These are phyloP conservation scores for Mercenaria mercenaria DNA, from an alignment of 1,140 invertebrate species.

Conservation along the genomic window DNA sequence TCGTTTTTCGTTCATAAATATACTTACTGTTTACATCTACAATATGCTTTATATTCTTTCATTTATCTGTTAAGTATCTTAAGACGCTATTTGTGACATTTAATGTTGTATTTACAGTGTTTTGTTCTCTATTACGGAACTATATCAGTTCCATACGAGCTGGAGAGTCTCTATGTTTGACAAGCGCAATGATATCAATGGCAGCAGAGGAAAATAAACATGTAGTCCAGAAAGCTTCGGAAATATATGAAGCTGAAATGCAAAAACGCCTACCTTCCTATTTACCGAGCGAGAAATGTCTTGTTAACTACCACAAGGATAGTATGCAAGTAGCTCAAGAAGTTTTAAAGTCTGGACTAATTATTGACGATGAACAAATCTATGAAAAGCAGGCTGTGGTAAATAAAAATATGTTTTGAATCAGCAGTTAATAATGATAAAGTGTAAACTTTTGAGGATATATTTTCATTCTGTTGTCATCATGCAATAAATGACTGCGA, in stretches of 20 bases:
- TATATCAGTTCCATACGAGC: not conserved
- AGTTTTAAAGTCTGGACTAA: not conserved
- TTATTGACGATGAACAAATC: not conserved
- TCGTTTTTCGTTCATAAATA: not conserved
- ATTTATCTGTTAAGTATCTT: not conserved
- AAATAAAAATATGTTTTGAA: too few species aligned
- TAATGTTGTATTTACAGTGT: not conserved
- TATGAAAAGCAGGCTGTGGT: not conserved
- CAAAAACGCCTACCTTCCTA: not conserved
- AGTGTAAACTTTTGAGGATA: too few species aligned
- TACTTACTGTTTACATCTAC: not conserved
- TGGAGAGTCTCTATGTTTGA: not conserved
- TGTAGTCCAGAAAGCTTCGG: not conserved
- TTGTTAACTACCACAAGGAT: not conserved
- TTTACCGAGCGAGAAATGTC: not conserved
- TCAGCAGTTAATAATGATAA: too few species aligned
- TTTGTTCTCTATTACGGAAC: not conserved
- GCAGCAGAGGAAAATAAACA: not conserved
- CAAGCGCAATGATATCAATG: not conserved
- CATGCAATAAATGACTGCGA: too few species aligned
- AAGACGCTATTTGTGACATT: not conserved
- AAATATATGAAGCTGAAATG: not conserved
- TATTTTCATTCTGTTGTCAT: too few species aligned
- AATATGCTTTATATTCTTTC: not conserved
- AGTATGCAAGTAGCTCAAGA: not conserved